Evolutionary conservation across 2,797 vertebrate species (phyloP), one percentile per base, ranked within the genome.

Genomic region (Micrastur ruficollis): DNA sequence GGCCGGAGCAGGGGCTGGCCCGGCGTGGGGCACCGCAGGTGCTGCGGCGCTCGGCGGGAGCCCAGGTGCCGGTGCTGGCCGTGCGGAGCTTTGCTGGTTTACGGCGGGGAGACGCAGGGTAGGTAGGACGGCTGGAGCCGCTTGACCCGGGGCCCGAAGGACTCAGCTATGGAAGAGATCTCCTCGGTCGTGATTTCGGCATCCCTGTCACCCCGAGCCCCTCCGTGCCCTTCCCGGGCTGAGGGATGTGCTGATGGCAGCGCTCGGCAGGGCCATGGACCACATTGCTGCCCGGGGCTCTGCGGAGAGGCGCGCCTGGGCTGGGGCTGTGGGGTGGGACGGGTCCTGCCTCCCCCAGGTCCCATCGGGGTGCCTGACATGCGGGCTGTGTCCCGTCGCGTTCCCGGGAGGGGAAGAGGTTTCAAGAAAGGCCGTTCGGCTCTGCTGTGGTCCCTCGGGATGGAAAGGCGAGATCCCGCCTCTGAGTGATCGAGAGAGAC

Each of bases 341-440:
- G 6, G 59, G 31, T 67, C 17, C 61, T 55, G 71, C 71, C 32
- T 61, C 42, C 26, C 22, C 5, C 11, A 2, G 6, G 5, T 21
- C 9, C 44, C 27, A 0, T 13, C 7, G 4, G 58, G 42, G 14
- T 49, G 63, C 34, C 47, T 52, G 68, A 19, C 8, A 0, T 5
- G 32, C 31, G 1, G 55, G 36, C 53, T 56, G 20, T 21, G 56
- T 58, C 34, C 44, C 1, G 4, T 15, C 53, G 8, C 26, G 36
- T 27, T 72, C 65, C 76, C 10, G 3, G 34, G 42, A 47, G 65
- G 19, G 31, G 11, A 52, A 25, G 14, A 63, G 65, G 31, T 47
- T 62, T 78, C 0, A 9, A 4, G 75, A 10, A n/a, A 11, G 40
- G 32, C 47, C 1, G 0, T 38, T 88, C 1, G 2, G 19, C 34